Base-by-base conservation (phyloP, 2,797 vertebrate genomes). In the Malacoctenus gilli region DNA sequence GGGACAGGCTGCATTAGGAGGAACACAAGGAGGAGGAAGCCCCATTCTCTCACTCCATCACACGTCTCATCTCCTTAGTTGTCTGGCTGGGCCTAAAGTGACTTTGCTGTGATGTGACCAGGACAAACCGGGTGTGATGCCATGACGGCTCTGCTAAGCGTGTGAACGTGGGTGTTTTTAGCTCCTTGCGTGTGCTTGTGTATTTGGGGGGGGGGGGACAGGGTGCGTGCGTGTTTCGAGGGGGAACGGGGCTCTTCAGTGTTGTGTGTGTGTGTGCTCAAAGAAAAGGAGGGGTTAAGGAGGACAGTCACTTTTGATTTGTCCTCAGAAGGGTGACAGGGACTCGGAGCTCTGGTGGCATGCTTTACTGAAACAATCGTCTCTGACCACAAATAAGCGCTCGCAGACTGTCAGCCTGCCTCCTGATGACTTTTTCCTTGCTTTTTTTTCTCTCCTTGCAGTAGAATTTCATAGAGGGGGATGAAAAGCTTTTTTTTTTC, bases 281-380 rank as follows among this genome's bases (percentile, higher is more conserved):
- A 31, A 20, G 14, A 21, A n/a, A 48, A 40, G 47, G 39, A 60
- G 66, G 60, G 32, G 57, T 74, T 79, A 79, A 82, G 85, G 67
- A 84, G 63, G 75, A 73, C 75, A 83, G 85, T 92, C 89, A 84
- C 83, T 85, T 86, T 65, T 75, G 72, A 88, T 92, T 89, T 88
- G 81, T 69, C 69, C 73, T 73, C 56, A 72, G 73, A 87, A 73
- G 77, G 82, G 68, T 87, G 88, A 91, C 88, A 80, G 80, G 59
- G 78, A 84, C 85, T 85, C 20, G 74, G 80, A 89, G 80, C 76
- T 77, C 58, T 70, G 74, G 74, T 85, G 85, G 83, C 84, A 77
- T 68, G 64, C 83, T 87, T 80, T 82, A 87, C 78, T 77, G 62
- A 87, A 87, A 87, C 79, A 77, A 71, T 77, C 48, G 22, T 72